Percentiles rank a stretch among this genome's conserved stretches.
Conservation (phyloP, 2,888 invertebrate genomes). For the Elegia similella region DNA sequence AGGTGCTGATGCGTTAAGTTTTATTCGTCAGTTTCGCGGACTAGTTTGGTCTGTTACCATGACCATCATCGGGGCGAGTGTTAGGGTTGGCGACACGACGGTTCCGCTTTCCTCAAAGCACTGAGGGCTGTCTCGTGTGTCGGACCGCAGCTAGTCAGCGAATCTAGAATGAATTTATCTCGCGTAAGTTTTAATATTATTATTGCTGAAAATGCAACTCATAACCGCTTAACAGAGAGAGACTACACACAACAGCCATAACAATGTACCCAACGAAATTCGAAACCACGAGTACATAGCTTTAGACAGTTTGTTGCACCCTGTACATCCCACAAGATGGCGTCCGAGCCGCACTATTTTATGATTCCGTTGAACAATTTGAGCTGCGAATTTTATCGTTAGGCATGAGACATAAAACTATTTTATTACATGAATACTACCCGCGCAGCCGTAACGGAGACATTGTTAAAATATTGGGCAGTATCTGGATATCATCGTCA, state of each 20-base stretch:
- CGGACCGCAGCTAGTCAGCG: no score
- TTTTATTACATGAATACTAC: constrained; percentile 1
- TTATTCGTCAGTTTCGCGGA: no score
- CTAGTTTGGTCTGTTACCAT: no score
- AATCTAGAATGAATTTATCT: no score
- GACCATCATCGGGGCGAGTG: no score
- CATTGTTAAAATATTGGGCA: not conserved
- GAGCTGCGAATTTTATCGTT: constrained; percentile 10
- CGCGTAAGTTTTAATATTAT: no score
- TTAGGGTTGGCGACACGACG: no score
- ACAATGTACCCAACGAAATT: not conserved
- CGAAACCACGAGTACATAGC: not conserved
- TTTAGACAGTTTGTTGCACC: not conserved
- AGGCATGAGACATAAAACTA: constrained; percentile 2
- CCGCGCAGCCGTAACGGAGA: not conserved
- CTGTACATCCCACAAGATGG: constrained; percentile 7
- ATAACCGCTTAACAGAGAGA: not conserved
- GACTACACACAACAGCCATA: not conserved
- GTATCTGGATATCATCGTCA: no score
- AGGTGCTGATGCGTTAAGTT: no score
- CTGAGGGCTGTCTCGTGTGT: no score
- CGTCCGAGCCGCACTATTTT: constrained; percentile 5
- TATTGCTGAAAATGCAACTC: no score
- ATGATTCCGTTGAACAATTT: constrained; percentile 12
- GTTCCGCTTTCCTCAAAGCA: no score